Base-by-base conservation (phyloP, 2,797 vertebrate species). In the Allobates femoralis region DNA sequence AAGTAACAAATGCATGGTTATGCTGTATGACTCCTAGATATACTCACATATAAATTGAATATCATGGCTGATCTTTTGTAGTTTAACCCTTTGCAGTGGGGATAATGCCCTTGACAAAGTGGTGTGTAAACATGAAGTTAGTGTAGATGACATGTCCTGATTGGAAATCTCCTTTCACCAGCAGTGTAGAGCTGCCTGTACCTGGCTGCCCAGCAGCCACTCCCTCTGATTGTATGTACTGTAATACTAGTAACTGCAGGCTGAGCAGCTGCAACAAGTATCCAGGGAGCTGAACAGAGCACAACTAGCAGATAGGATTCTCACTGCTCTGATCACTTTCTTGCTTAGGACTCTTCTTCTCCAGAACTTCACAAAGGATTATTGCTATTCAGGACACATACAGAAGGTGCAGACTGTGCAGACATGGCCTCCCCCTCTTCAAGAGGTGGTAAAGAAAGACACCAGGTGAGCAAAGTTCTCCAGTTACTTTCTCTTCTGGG, bases 361-460 rank as follows among this genome's bases (percentile, higher is more conserved):
- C n/a, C n/a, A n/a, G n/a, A n/a, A n/a, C n/a, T n/a, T n/a, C n/a
- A n/a, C n/a, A n/a, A n/a, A n/a, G n/a, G n/a, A n/a, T n/a, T n/a
- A n/a, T n/a, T n/a, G n/a, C n/a, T n/a, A n/a, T n/a, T n/a, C n/a
- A n/a, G n/a, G n/a, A 58, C 28, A 6, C 58, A 28, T 32, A 23
- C 56, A 77, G 51, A 37, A 58, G 53, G 7, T 78, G 30, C 26
- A n/a, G 2, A 21, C 6, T 19, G 64, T 50, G 18, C 41, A 26
- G n/a, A 58, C 51, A 87, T 87, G 86, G 81, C 86, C 55, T 77
- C 79, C 73, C 74, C 77, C 10, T 81, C 81, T 32, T 79, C 81
- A 58, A 41, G 81, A 79, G 80, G 34, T 37, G 16, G 76, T 34
- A 85, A 67, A 79, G 55, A 32, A 46, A 66, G 80, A 55, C 60